Evolutionary conservation across 1,140 invertebrate genomes (phyloP), one percentile per base, ranked within the genome.

Genomic region (Adoxophyes honmai): DNA sequence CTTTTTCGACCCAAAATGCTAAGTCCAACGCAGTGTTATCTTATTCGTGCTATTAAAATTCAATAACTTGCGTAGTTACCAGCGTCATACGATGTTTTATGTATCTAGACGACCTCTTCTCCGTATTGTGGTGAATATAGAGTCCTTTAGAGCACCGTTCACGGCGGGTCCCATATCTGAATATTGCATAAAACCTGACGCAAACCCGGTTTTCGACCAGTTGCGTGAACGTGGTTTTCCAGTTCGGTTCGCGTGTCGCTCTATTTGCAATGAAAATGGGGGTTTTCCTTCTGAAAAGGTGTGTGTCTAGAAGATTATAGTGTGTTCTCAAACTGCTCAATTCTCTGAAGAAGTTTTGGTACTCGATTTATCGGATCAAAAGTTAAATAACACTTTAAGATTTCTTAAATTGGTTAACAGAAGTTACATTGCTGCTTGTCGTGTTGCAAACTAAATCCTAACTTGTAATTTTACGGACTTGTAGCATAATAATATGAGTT

Each of bases 1-100:
- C 42, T 18, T 33, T 10, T 11, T 13, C 16, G 42, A 11, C 42
- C 42, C 42, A 48, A 21, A 48, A 48, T 48, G 42, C 42, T 48
- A 48, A 48, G n/a, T 9, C 16, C 8, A 13, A 5, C 15, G 39
- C 8, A 28, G 2, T 28, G 21, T 28, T 28, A 28, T 28, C 21
- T 28, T 28, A 66, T 70, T 48, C 52, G 48, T 56, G 57, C 16
- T 65, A 74, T 83, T 81, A 73, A 82, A 75, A 83, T 81, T 70
- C 80, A 78, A 75, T 75, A 66, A 73, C 70, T 79, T 75, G 59
- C 73, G 79, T 81, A 67, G 66, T 55, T 67, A 56, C 64, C 52
- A 21, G 53, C 75, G 76, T 78, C 77, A 80, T 57, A 58, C 28
- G 57, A 73, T 83, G 77, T 77, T 73, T 81, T 71, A 86, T 86